These are phyloP conservation scores for Sinohyriopsis cumingii DNA, from an alignment of 2,888 invertebrate species.

Conservation along the genomic window DNA sequence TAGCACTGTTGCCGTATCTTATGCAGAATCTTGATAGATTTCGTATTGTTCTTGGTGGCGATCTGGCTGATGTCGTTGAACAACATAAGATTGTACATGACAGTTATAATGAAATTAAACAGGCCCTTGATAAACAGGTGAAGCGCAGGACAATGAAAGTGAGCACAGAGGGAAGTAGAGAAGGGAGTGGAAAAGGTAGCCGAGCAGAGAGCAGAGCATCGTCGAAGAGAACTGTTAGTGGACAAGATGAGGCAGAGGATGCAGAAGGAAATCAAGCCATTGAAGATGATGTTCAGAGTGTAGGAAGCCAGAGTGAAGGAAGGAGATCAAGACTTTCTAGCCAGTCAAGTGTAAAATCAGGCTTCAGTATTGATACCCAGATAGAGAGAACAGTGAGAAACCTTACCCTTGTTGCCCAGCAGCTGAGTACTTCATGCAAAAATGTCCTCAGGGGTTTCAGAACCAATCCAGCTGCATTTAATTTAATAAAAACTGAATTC, in stretches of 20 bases:
- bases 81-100: conserved; percentile 60
- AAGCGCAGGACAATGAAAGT: conserved; percentile 18
- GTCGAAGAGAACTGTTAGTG: neutral
- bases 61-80: conserved; percentile 59
- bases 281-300: conserved; percentile 3
- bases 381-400: conserved; percentile 60
- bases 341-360: conserved; percentile 28
- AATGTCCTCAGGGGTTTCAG: conserved; percentile 64
- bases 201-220: neutral
- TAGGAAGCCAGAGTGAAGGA: conserved; percentile 1
- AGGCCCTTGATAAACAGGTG: conserved; percentile 50
- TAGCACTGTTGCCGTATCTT: conserved; percentile 64
- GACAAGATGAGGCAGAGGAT: conserved; percentile 16
- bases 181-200: neutral
- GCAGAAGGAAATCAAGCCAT: conserved; percentile 3
- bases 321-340: conserved; percentile 27
- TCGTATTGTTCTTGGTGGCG: conserved; percentile 60
- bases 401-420: conserved; percentile 62
- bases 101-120: conserved; percentile 63
- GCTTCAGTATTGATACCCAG: conserved; percentile 49
- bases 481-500: conserved; percentile 48
- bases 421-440: conserved; percentile 66
- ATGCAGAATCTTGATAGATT: conserved; percentile 65
- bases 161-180: neutral
- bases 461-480: conserved; percentile 63